Conservation (phyloP, 2,797 vertebrate genomes). For the Yasuhikotakia modesta region DNA sequence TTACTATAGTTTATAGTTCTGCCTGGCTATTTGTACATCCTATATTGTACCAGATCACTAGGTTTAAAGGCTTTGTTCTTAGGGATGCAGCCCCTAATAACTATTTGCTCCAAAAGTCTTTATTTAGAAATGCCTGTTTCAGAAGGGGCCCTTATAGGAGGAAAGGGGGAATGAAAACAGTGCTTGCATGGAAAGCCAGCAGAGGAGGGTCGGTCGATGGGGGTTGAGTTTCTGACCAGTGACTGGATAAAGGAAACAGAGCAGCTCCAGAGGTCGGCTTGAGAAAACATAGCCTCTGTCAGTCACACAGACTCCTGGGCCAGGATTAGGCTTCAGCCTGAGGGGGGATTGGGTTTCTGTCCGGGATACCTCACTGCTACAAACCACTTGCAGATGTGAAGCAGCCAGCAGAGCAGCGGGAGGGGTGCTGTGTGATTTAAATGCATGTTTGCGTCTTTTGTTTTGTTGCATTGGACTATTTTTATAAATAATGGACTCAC, state of each 20-base stretch:
- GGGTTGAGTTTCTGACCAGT: conserved; percentile 59
- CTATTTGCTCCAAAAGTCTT: conserved; percentile 56
- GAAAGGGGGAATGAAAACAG: conserved; percentile 22
- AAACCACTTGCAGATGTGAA: conserved; percentile 68
- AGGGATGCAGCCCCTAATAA: conserved; percentile 17
- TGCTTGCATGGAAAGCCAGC: conserved; percentile 10
- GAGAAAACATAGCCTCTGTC: conserved; percentile 63
- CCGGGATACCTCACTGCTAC: conserved; percentile 60
- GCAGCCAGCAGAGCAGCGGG: conserved; percentile 36
- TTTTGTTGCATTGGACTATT: conserved; percentile 38
- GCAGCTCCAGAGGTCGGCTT: conserved; percentile 57
- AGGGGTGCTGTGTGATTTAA: conserved; percentile 28
- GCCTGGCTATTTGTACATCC: background rate
- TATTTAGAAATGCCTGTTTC: conserved; percentile 64
- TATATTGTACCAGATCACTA: conserved; percentile 6
- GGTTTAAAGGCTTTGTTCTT: conserved; percentile 6
- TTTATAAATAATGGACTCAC: conserved; percentile 19
- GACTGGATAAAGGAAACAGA: conserved; percentile 67
- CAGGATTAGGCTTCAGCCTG: conserved; percentile 61
- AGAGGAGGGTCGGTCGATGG: conserved; percentile 42
- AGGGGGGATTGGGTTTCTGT: conserved; percentile 56
- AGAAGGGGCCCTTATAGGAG: conserved; percentile 48
- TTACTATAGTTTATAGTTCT: no score
- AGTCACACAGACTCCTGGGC: conserved; percentile 61
- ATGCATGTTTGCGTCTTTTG: conserved; percentile 36